These are phyloP conservation scores for Uromys caudimaculatus DNA, from an alignment of 2,797 vertebrate species.

Conservation along the genomic window DNA sequence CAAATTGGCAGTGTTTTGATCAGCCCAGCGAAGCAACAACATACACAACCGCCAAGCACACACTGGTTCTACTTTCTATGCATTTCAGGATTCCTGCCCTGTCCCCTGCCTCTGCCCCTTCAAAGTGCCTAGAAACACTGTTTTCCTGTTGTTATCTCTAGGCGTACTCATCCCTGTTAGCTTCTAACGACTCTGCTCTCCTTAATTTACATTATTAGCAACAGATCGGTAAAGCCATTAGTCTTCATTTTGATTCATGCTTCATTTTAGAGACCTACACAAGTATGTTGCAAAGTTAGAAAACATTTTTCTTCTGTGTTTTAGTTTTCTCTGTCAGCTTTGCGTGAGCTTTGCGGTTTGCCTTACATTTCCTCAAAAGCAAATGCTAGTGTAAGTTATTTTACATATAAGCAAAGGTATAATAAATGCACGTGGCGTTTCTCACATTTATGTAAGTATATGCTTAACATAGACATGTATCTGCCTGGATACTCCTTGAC, in stretches of 20 bases:
- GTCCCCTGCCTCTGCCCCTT: not conserved
- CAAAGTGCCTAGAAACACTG: not conserved
- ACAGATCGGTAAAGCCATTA: conserved; percentile 54
- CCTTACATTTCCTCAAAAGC: conserved; percentile 11
- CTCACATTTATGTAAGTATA: not conserved
- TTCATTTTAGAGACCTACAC: conserved; percentile 42
- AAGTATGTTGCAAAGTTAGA: conserved; percentile 38
- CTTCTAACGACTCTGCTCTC: conserved; percentile 37
- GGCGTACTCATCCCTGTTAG: not conserved
- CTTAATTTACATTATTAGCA: conserved; percentile 44
- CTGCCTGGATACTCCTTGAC: not conserved
- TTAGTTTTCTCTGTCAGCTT: conserved; percentile 31
- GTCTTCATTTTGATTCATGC: conserved; percentile 22
- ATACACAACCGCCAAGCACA: not conserved
- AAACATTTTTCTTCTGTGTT: conserved; percentile 28
- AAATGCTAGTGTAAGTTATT: conserved; percentile 16
- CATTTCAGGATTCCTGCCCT: not conserved
- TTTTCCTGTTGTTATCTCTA: not conserved
- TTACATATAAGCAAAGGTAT: conserved; percentile 37
- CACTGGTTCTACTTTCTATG: not conserved
- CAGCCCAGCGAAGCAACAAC: conserved; percentile 41
- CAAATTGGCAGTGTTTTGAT: conserved; percentile 64
- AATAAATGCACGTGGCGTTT: not conserved
- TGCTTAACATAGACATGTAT: conserved; percentile 14
- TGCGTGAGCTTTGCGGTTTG: conserved; percentile 8